A percentile compares a stretch with the other conserved stretches of the same genome.
Conservation (phyloP, 2,888 invertebrate species). For the Argyresthia goedartella region DNA sequence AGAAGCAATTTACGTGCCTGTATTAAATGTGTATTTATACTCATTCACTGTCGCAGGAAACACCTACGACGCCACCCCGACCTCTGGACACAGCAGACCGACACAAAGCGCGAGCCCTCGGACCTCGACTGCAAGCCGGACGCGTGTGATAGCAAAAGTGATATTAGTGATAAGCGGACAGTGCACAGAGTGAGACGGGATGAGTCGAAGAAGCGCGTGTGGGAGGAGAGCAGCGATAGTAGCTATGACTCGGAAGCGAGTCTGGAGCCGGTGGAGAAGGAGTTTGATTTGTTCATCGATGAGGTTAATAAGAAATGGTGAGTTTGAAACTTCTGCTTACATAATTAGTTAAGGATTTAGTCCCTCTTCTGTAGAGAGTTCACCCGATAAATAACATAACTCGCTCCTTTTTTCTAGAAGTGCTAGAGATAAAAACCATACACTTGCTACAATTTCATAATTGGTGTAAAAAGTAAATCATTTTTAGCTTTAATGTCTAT, state of each 20-base stretch:
- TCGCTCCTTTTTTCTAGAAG: too few relatives aligned
- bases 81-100: constrained; percentile 37
- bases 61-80: constrained; percentile 21
- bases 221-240: constrained; percentile 44
- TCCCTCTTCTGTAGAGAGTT: too few relatives aligned
- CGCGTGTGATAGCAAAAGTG: constrained; percentile 36
- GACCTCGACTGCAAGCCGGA: constrained; percentile 11
- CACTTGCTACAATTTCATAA: too few relatives aligned
- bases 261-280: constrained; percentile 49
- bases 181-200: constrained; percentile 22
- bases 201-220: constrained; percentile 30
- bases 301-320: constrained; percentile 62
- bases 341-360: too few relatives aligned
- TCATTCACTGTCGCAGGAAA: too few relatives aligned
- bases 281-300: constrained; percentile 53
- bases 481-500: too few relatives aligned
- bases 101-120: constrained; percentile 10
- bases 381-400: too few relatives aligned
- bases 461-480: too few relatives aligned
- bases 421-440: too few relatives aligned
- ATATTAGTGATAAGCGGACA: constrained; percentile 33
- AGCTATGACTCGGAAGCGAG: constrained; percentile 55
- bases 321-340: too few relatives aligned
- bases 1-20: too few relatives aligned
- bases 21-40: too few relatives aligned